phyloP scores from a whole-genome alignment of 1,140 invertebrate species.

The Wasmannia auropunctata region DNA sequence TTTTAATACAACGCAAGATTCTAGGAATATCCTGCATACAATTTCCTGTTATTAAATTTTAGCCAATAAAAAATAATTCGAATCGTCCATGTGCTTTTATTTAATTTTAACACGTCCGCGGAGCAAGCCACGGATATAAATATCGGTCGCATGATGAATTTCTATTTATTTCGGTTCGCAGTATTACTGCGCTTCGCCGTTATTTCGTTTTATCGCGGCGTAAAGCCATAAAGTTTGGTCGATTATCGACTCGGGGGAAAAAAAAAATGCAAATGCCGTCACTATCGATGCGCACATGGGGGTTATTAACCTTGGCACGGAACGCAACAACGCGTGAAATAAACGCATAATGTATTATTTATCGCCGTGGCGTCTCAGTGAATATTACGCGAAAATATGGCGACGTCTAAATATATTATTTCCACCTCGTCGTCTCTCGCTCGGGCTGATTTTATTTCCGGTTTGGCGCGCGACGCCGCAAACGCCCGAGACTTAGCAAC shows the following conservation, averaged over 20 bases:
- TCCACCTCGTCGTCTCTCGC: background rate
- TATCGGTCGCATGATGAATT: background rate
- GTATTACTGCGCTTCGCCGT: background rate
- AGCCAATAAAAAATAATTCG: background rate
- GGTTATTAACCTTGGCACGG: slow-evolving; percentile 39
- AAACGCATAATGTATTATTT: slow-evolving; percentile 29
- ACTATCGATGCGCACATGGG: background rate
- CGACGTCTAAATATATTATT: slow-evolving; percentile 11
- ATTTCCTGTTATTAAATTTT: background rate
- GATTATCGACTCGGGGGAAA: background rate
- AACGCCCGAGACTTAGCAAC: background rate
- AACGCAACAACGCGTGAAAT: slow-evolving; percentile 27
- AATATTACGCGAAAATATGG: background rate
- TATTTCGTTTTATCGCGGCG: background rate
- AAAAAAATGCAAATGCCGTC: slow-evolving; percentile 9
- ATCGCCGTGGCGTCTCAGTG: background rate
- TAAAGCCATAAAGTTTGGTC: background rate
- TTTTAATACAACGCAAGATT: background rate
- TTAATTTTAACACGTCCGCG: background rate
- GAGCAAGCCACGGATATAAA: background rate
- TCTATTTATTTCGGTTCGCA: background rate
- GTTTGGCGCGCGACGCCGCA: slow-evolving; percentile 1
- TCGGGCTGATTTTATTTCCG: slow-evolving; percentile 26
- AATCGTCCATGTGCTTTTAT: background rate
- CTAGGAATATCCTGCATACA: background rate